Evolutionary conservation across 2,888 invertebrate genomes (phyloP).

Genomic region (Eucera pruinosa): DNA sequence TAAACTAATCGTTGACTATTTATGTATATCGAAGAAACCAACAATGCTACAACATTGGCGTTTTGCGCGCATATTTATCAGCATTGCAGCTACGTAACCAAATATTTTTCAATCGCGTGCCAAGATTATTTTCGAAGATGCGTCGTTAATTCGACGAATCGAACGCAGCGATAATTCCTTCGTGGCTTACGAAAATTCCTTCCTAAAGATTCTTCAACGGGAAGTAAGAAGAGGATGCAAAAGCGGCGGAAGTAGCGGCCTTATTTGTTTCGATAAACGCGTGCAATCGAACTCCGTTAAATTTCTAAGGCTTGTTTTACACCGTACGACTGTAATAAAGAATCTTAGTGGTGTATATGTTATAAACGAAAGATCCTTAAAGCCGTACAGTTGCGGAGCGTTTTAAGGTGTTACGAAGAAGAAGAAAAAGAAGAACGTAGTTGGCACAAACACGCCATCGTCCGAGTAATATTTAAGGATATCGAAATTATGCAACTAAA

Average conservation of each 20-base stretch:
- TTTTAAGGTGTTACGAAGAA: slow-evolving; percentile 21
- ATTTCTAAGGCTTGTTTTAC: background rate
- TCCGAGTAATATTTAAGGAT: slow-evolving; percentile 41
- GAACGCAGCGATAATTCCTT: slow-evolving; percentile 65
- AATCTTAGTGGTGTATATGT: background rate
- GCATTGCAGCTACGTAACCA: no score
- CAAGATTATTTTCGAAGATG: no score
- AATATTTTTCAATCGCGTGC: no score
- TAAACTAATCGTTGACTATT: no score
- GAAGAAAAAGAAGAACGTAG: slow-evolving; percentile 4
- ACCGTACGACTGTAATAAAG: background rate
- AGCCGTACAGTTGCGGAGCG: slow-evolving; percentile 33
- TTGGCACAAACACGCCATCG: no score
- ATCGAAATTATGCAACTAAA: slow-evolving; percentile 50
- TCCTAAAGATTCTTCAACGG: slow-evolving; percentile 60
- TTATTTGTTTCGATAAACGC: slow-evolving; percentile 14
- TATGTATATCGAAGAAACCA: no score
- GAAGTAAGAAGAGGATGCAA: slow-evolving; percentile 53
- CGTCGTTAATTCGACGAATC: slow-evolving; percentile 62
- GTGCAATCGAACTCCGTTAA: background rate
- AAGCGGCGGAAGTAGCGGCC: slow-evolving; percentile 36
- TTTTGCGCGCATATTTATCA: no score
- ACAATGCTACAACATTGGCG: no score
- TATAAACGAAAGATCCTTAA: slow-evolving; percentile 3
- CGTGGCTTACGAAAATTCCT: slow-evolving; percentile 67